Evolutionary conservation across 2,797 vertebrate genomes (phyloP), one percentile per base, ranked within the genome.

Genomic region (Mycteria americana): DNA sequence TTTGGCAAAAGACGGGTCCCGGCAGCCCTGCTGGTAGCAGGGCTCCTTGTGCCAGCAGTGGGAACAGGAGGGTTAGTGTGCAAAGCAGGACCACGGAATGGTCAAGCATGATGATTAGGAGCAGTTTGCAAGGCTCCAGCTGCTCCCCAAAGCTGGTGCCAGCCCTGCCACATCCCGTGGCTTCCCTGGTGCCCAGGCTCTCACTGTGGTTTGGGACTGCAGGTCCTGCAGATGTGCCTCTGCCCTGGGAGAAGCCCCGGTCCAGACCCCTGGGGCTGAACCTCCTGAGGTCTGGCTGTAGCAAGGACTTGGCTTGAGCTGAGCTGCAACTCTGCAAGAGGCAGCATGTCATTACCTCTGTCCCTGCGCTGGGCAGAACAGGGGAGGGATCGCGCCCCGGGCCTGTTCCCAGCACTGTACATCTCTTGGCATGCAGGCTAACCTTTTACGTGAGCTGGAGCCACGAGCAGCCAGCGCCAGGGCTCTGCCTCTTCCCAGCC

Each of bases 151-250:
- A 35, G 57, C 2, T 1, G 2, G 27, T 82, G 60, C 63, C 68
- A 83, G 59, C 64, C 70, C 2, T 1, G 37, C 76, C 3, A 0
- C 0, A 7, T 41, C n/a, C 50, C 8, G 3, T 7, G 4, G 46
- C 23, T 57, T 50, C 72, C 22, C 11, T 17, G 28, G 5, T 72
- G 53, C 48, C 62, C 64, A 28, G 18, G 18, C 43, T 93, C 21
- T 69, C 28, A 54, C 39, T 24, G 27, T 2, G 4, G 23, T 48
- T 21, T 0, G 0, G 73, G 30, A 45, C 75, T 4, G 24, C 10
- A 0, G 2, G 23, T 83, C 68, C 73, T 56, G 64, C 39, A 70
- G 67, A 35, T 1, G 1, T 88, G 63, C 8, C 0, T 51, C 31
- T 53, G 48, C 45, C 57, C 30, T 30, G 9, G 68, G 41, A 81